Percentiles rank a stretch among this genome's conserved stretches.
Conservation (phyloP, 2,797 vertebrate species). For the Peromyscus attwateri region DNA sequence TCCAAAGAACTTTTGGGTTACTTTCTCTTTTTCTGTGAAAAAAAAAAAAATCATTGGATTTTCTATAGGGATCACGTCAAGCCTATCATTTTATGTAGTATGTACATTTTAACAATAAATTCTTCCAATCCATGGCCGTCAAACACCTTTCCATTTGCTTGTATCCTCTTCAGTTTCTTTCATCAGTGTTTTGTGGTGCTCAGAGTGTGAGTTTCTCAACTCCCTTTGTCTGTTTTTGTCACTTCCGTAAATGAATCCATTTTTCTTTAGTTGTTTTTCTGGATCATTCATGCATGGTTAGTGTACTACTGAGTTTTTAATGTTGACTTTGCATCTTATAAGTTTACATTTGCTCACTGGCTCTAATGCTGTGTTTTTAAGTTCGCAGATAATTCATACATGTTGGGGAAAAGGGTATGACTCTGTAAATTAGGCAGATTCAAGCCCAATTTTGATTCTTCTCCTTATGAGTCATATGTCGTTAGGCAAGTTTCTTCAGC, state of each 20-base stretch:
- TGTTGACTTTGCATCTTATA: neutral
- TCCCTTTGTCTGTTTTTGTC: neutral
- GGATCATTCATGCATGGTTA: neutral
- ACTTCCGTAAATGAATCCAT: neutral
- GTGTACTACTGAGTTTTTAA: neutral
- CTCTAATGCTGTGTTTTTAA: neutral
- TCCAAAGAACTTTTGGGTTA: neutral
- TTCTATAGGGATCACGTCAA: neutral
- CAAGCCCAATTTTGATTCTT: neutral
- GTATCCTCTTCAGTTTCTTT: neutral
- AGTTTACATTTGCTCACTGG: neutral
- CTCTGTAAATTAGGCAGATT: neutral
- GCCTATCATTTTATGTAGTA: neutral
- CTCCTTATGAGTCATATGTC: neutral
- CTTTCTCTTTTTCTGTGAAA: neutral
- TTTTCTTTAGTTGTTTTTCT: neutral
- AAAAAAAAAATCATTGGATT: neutral
- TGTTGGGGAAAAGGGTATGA: neutral
- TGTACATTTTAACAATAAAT: neutral
- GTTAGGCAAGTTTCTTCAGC: neutral
- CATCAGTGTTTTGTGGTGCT: neutral
- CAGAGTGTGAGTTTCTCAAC: too few relatives aligned
- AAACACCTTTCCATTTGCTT: neutral
- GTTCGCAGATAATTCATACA: neutral
- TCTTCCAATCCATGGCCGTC: neutral